Percentiles rank a stretch among this genome's conserved stretches.
Evolutionary conservation across 2,797 vertebrate species (phyloP).

Genomic region (Thamnophis elegans): DNA sequence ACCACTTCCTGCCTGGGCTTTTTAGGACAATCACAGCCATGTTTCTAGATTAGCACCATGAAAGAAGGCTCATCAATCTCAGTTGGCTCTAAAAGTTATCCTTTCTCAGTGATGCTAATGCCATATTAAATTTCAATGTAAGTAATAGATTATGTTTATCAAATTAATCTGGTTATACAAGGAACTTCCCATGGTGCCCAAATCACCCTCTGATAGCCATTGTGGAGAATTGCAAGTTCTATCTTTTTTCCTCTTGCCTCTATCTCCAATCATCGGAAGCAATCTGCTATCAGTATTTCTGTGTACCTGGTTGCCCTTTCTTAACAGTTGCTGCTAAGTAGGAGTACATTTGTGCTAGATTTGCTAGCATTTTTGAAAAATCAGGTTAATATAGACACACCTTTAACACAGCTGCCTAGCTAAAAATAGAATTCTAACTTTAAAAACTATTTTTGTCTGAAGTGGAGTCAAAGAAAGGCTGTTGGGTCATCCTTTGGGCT

Average conservation of each 20-base stretch:
- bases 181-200: background rate
- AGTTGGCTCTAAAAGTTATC: background rate
- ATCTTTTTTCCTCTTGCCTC: background rate
- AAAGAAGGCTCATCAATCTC: background rate
- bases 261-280: background rate
- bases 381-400: background rate
- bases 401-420: background rate
- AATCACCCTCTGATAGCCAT: background rate
- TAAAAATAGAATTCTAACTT: background rate
- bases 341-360: background rate
- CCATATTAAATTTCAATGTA: background rate
- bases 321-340: background rate
- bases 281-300: background rate
- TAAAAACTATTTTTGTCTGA: background rate
- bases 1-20: background rate
- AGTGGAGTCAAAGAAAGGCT: background rate
- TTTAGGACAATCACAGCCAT: background rate
- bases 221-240: background rate
- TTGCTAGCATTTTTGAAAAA: background rate
- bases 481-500: background rate
- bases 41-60: background rate
- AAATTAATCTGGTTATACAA: background rate
- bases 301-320: background rate
- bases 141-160: background rate
- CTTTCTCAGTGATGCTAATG: background rate